phyloP scores from a whole-genome alignment of 2,113 vertebrate genomes.

The Heterotis niloticus region DNA sequence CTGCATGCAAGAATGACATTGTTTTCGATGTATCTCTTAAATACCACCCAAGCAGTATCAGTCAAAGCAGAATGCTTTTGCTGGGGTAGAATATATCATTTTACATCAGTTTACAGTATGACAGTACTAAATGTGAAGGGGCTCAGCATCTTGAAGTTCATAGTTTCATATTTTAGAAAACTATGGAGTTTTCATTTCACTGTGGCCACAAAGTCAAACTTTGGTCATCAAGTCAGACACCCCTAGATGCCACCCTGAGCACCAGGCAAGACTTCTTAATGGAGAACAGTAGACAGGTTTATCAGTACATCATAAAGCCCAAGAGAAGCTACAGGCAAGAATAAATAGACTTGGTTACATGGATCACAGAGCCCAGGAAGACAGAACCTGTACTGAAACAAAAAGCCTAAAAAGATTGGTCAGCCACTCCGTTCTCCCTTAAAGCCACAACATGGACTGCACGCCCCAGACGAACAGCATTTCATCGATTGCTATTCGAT shows the following conservation, averaged over 20 bases:
- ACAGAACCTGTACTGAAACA: neutral
- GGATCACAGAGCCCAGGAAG: neutral
- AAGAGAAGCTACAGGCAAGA: neutral
- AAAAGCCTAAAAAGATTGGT: neutral
- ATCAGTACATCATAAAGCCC: neutral
- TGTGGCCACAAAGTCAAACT: too few relatives aligned
- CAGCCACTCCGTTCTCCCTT: neutral
- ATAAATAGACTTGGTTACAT: neutral
- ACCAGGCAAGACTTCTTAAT: neutral
- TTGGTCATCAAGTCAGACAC: neutral
- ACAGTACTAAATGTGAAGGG: too few relatives aligned
- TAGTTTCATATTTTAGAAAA: too few relatives aligned
- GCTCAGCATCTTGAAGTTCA: too few relatives aligned
- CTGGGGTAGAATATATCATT: too few relatives aligned
- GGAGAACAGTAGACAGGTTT: neutral
- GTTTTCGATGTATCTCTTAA: too few relatives aligned
- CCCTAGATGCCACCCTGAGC: neutral
- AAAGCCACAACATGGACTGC: neutral
- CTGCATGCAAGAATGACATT: too few relatives aligned
- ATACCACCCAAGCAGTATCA: too few relatives aligned
- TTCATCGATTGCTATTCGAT: neutral
- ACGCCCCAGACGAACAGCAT: too few relatives aligned
- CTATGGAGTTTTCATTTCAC: too few relatives aligned
- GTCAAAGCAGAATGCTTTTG: too few relatives aligned
- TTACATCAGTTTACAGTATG: too few relatives aligned